These are phyloP conservation scores for Melanotaenia nigrans DNA, from an alignment of 2,797 vertebrate genomes.

Conservation along the genomic window DNA sequence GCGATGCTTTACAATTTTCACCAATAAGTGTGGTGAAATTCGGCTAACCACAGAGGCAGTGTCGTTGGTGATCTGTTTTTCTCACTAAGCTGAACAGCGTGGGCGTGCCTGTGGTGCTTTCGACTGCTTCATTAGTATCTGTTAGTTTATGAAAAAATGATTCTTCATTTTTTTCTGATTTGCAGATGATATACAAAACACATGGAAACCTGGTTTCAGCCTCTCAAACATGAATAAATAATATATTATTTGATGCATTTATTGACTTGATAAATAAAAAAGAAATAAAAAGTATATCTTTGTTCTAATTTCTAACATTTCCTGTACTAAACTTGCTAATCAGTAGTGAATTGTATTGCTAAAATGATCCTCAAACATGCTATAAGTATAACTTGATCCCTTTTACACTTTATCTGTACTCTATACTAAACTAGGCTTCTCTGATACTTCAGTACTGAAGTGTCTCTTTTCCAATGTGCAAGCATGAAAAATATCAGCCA, in stretches of 20 bases:
- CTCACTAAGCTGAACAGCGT: conserved; percentile 11
- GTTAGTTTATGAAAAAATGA: neutral
- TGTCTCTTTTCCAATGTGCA: neutral
- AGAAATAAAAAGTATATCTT: neutral
- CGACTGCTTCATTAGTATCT: neutral
- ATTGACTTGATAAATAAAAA: no score
- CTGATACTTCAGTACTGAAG: neutral
- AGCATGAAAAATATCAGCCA: neutral
- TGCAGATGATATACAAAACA: neutral
- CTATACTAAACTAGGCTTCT: neutral
- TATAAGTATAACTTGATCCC: neutral
- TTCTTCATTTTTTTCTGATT: neutral
- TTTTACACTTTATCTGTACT: no score
- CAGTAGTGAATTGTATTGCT: neutral
- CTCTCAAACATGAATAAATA: neutral
- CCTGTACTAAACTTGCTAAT: neutral
- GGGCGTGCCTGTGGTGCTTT: conserved; percentile 5
- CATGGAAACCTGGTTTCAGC: neutral
- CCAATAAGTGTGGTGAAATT: conserved; percentile 25
- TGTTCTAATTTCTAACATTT: neutral
- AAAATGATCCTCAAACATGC: neutral
- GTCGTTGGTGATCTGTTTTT: conserved; percentile 1
- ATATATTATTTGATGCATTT: neutral
- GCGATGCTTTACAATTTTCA: neutral
- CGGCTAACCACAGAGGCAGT: neutral